Evolutionary conservation across 2,113 vertebrate species (phyloP).

Genomic region (Caranx melampygus): DNA sequence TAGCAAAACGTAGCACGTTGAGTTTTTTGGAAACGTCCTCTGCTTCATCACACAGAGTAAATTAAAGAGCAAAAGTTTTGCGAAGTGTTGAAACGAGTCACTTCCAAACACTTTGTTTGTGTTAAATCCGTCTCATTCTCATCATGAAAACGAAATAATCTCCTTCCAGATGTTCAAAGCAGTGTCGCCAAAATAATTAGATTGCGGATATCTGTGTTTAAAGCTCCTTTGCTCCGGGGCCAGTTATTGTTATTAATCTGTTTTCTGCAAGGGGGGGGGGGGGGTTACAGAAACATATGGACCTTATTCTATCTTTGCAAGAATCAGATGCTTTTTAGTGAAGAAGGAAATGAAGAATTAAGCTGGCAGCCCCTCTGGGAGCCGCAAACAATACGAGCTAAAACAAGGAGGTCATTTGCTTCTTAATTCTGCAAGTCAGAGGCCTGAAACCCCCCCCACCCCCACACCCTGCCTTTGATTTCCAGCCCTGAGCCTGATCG

Average conservation of each 20-base stretch:
- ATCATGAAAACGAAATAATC: not conserved
- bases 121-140: not conserved
- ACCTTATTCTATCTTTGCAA: not conserved
- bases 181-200: not conserved
- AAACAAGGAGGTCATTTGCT: constrained; percentile 7
- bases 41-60: not conserved
- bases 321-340: not conserved
- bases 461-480: constrained; percentile 24
- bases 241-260: constrained; percentile 8
- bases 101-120: not conserved
- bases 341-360: not conserved
- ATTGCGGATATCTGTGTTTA: not conserved
- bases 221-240: not conserved
- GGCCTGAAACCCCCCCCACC: not conserved
- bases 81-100: not conserved
- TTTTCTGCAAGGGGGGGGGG: not conserved
- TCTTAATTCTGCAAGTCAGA: constrained; percentile 44
- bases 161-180: not conserved
- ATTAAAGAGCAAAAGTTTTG: too few relatives aligned
- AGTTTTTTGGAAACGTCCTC: not conserved
- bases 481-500: not conserved
- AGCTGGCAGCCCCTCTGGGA: not conserved
- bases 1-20: not conserved
- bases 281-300: not conserved
- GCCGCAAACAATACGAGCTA: not conserved